Conservation (phyloP, 53 echinoderm and acorn worm species). For the Stichopus horrens region DNA sequence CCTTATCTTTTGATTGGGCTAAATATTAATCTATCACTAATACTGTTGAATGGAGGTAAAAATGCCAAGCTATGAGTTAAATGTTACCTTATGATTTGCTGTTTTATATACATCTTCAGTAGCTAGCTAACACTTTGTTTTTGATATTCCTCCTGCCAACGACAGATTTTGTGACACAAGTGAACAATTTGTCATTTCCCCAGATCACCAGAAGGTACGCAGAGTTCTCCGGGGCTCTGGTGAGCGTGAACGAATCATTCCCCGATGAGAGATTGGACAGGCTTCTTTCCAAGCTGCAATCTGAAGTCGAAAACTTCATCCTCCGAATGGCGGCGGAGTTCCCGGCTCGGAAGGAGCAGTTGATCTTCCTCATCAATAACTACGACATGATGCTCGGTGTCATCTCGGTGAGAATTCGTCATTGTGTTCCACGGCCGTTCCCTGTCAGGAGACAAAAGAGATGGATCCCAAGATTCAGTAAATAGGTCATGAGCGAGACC, state of each 20-base stretch:
- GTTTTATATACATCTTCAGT: not conserved
- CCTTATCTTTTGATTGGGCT: too few species aligned
- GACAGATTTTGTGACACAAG: too few species aligned
- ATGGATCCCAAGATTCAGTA: too few species aligned
- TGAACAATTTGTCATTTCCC: not conserved
- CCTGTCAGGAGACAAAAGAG: too few species aligned
- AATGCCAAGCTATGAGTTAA: too few species aligned
- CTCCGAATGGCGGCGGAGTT: conserved; percentile 96
- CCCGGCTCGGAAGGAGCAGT: conserved; percentile 88
- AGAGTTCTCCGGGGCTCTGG: conserved; percentile 93
- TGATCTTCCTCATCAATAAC: conserved; percentile 98
- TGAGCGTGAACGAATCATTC: conserved; percentile 91
- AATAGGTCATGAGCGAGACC: too few species aligned
- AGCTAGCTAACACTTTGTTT: too few species aligned
- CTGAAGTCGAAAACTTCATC: conserved; percentile 95
- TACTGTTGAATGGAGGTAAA: too few species aligned
- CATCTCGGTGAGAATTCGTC: conserved; percentile 70
- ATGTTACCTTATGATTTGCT: not conserved
- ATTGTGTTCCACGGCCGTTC: too few species aligned
- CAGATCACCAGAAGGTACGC: conserved; percentile 96
- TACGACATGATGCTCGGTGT: conserved; percentile 98
- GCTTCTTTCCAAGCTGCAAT: conserved; percentile 70
- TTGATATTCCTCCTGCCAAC: too few species aligned
- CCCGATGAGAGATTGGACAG: conserved; percentile 88
- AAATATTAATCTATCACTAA: too few species aligned